These are phyloP conservation scores for Phaenicophaeus curvirostris DNA, from an alignment of 2,797 vertebrate genomes.

Conservation along the genomic window DNA sequence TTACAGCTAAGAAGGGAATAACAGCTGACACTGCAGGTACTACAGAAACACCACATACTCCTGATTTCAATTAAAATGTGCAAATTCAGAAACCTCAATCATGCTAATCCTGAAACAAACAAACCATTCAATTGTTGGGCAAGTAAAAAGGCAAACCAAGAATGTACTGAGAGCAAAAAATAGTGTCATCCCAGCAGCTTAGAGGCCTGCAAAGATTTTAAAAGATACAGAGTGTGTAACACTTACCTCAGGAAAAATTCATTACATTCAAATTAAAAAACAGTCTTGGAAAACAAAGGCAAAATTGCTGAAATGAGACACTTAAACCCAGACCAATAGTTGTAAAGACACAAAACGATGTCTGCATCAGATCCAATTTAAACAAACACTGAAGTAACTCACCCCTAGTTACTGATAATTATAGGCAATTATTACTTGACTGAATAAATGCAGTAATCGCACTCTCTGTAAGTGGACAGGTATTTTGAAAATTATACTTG, in stretches of 20 bases:
- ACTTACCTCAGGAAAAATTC: background rate
- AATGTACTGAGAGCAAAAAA: background rate
- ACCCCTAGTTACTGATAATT: background rate
- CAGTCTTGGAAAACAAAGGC: background rate
- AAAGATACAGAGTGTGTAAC: background rate
- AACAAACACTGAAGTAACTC: background rate
- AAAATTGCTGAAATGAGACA: background rate
- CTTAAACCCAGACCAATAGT: background rate
- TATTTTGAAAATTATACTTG: background rate
- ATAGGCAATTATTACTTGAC: background rate
- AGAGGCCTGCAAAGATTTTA: background rate
- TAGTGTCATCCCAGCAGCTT: background rate
- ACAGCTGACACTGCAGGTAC: background rate
- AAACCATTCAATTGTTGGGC: background rate
- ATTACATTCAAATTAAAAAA: background rate
- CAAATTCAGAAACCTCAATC: background rate
- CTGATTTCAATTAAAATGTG: background rate
- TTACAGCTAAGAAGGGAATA: background rate
- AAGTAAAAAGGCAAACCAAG: background rate
- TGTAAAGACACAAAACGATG: background rate
- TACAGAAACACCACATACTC: background rate
- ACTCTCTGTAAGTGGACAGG: background rate
- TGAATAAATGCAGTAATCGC: background rate
- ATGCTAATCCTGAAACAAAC: background rate
- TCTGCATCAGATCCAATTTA: background rate